These are phyloP conservation scores for Petrocephalus schoutedeni DNA, from an alignment of 2,797 vertebrate genomes.

Conservation along the genomic window DNA sequence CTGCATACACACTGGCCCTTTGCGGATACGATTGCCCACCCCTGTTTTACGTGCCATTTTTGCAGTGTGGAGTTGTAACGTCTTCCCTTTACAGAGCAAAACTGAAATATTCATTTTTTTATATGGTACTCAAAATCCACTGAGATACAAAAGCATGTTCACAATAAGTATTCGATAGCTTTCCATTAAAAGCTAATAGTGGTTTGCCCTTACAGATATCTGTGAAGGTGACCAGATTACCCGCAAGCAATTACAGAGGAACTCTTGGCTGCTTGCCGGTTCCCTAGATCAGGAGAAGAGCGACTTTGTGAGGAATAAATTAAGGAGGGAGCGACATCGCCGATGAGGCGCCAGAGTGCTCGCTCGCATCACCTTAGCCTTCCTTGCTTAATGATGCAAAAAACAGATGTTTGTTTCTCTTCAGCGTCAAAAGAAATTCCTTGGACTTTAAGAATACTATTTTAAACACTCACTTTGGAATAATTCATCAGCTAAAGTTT, in stretches of 20 bases:
- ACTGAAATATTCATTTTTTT: neutral
- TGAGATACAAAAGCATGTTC: neutral
- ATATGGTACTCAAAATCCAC: neutral
- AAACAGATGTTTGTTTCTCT: slow-evolving; percentile 13
- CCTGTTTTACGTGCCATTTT: neutral
- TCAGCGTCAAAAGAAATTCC: neutral
- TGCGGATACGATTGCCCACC: too few species aligned
- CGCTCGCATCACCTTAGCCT: slow-evolving; percentile 24
- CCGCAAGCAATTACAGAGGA: slow-evolving; percentile 60
- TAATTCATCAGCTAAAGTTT: neutral
- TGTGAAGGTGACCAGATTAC: slow-evolving; percentile 67
- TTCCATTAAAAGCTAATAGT: slow-evolving; percentile 60
- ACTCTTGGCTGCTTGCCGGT: slow-evolving; percentile 53
- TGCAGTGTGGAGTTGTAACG: neutral
- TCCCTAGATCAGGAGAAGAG: slow-evolving; percentile 44
- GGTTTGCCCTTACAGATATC: slow-evolving; percentile 61
- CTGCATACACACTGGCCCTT: too few species aligned
- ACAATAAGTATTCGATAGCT: slow-evolving; percentile 42
- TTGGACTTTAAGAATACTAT: neutral
- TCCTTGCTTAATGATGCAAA: slow-evolving; percentile 28
- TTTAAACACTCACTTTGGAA: neutral
- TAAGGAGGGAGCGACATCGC: slow-evolving; percentile 29
- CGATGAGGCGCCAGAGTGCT: slow-evolving; percentile 25
- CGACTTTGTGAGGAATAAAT: slow-evolving; percentile 51
- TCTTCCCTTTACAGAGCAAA: neutral